Evolutionary conservation across 1,140 invertebrate species (phyloP).

Genomic region (Phortica variegata): DNA sequence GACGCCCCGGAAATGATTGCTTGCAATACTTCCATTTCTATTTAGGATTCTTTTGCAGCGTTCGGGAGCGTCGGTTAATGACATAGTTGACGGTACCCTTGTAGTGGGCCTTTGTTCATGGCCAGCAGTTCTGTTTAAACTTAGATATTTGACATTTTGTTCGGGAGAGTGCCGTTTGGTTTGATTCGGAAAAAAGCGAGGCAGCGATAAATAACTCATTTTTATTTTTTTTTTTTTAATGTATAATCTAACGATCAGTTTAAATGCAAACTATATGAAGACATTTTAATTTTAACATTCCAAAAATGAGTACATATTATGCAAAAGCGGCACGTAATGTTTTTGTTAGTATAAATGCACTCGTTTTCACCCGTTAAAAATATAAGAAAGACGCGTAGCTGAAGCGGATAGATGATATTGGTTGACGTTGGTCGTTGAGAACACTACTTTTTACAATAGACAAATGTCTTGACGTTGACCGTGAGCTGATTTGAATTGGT

Average conservation of each 20-base stretch:
- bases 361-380: no score
- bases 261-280: not conserved
- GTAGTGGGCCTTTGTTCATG: constrained; percentile 15
- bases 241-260: not conserved
- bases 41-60: constrained; percentile 41
- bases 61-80: constrained; percentile 29
- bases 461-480: constrained; percentile 41
- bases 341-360: no score
- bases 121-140: constrained; percentile 32
- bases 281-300: not conserved
- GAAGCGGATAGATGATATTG: no score
- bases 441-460: constrained; percentile 22
- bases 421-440: no score
- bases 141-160: constrained; percentile 32
- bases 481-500: constrained; percentile 40
- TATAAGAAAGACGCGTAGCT: no score
- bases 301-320: not conserved
- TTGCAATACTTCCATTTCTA: constrained; percentile 48
- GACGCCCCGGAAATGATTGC: constrained; percentile 67
- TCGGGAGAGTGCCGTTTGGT: constrained; percentile 21
- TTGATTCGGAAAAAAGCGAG: constrained; percentile 24
- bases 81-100: constrained; percentile 35
- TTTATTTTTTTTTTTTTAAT: not conserved
- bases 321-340: constrained; percentile 7
- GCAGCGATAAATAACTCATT: constrained; percentile 46